Evolutionary conservation across 2,888 invertebrate species (phyloP).

Genomic region (Homarus gammarus): DNA sequence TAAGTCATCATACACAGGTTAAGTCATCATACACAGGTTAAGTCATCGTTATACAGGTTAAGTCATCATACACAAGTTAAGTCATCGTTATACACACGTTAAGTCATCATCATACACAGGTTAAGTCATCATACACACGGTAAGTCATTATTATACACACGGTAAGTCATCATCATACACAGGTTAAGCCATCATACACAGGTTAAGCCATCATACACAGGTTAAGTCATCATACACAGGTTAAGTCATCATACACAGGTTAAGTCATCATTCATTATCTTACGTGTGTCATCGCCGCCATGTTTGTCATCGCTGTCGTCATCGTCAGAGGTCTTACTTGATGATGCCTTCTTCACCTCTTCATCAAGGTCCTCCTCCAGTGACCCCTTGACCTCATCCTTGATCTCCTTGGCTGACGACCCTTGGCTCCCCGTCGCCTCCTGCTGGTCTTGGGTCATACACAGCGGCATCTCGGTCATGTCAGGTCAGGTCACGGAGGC

Average conservation of each 20-base stretch:
- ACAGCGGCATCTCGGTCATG: slow-evolving; percentile 60
- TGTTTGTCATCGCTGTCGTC: slow-evolving; percentile 34
- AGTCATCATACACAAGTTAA: too few species aligned
- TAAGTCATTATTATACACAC: too few species aligned
- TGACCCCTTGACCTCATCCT: slow-evolving; percentile 15
- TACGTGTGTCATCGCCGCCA: slow-evolving; percentile 14
- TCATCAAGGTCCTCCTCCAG: slow-evolving; percentile 44
- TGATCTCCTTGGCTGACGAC: slow-evolving; percentile 19
- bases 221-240: too few species aligned
- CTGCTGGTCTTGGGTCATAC: slow-evolving; percentile 50
- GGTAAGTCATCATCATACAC: too few species aligned
- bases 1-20: too few species aligned
- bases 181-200: too few species aligned
- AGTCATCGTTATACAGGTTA: too few species aligned
- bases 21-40: background rate
- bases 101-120: too few species aligned
- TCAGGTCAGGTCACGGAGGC: slow-evolving; percentile 71
- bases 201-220: too few species aligned
- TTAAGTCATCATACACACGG: too few species aligned
- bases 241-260: too few species aligned
- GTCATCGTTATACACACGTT: too few species aligned
- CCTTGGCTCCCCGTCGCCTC: slow-evolving; percentile 16
- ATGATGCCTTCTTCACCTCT: slow-evolving; percentile 13
- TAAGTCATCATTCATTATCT: background rate
- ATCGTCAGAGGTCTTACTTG: slow-evolving; percentile 19